These are phyloP conservation scores for Cryptoblepharus egeriae DNA, from an alignment of 2,797 vertebrate species.

Conservation along the genomic window DNA sequence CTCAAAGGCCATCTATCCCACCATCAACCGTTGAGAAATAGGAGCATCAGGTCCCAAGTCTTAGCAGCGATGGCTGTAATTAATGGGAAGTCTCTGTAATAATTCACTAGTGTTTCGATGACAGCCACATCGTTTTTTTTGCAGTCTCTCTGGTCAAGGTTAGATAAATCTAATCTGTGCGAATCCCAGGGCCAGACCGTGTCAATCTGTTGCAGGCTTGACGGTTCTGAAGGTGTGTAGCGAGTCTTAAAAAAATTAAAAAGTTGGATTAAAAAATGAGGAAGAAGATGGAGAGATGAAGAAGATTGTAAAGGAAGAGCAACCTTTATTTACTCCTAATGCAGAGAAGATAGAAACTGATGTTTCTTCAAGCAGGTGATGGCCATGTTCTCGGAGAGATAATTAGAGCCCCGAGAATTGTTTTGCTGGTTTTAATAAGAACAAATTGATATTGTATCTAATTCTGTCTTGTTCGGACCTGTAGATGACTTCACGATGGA, in stretches of 20 bases:
- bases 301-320: not conserved
- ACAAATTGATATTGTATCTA: not conserved
- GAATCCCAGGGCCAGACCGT: slow-evolving; percentile 40
- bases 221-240: slow-evolving; percentile 10
- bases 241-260: too few relatives aligned
- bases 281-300: not conserved
- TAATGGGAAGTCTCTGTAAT: rapidly evolving
- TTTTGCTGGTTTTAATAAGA: not conserved
- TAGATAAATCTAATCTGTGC: slow-evolving; percentile 35
- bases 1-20: not conserved
- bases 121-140: slow-evolving; percentile 49
- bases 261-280: slow-evolving; percentile 29
- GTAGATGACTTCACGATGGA: too few relatives aligned
- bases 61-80: rapidly evolving
- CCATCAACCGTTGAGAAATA: not conserved
- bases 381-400: rapidly evolving
- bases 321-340: not conserved
- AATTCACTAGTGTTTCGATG: slow-evolving; percentile 1
- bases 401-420: not conserved
- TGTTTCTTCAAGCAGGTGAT: not conserved
- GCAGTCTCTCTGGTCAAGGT: slow-evolving; percentile 42
- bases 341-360: not conserved
- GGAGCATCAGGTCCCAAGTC: not conserved
- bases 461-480: not conserved
- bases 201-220: slow-evolving; percentile 22